Evolutionary conservation across 1,140 invertebrate genomes (phyloP), one percentile per base, ranked within the genome.

Genomic region (Drosophila pectinifera): DNA sequence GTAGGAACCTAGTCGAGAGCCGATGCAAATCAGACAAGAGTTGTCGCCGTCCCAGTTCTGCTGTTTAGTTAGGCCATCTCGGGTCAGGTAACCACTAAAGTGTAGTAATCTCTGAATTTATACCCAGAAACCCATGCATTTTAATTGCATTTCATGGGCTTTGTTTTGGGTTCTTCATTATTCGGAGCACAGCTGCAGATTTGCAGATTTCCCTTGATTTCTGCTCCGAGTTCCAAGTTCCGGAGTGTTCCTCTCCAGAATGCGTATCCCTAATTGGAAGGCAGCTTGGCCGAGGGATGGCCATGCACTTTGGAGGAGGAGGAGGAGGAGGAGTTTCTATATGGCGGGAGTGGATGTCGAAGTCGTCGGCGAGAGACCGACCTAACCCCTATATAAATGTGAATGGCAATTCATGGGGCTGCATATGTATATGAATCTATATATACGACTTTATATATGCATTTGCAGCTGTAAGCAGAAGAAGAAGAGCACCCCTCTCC

Each of bases 351-450:
- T 28, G 43, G 38, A 68, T 70, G 64, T 57, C 67, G 48, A 56
- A 70, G 64, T 58, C 62, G 53, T 31, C 8, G 31, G 31, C 31
- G 31, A 34, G 41, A 28, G 62, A 46, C 62, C 67, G 28, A 51
- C 28, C 48, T 57, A 70, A 69, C 67, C 67, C 64, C 67, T 56
- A 41, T 69, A 69, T 46, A 38, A 46, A 39, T 70, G 63, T 70
- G 39, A 79, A 78, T 78, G 78, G 68, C 54, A 73, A 58, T 67
- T 56, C 49, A 67, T 56, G 72, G 20, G 64, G 41, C 31, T 45
- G 14, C 54, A 46, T 20, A 18, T 28, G 28, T 49, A 34, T 62
- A 59, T 41, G 53, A 49, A 48, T 61, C 36, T 79, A 70, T 58
- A 48, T 51, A 54, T 78, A 68, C 38, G 28, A 14, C 38, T 59